phyloP scores from a whole-genome alignment of 1,140 invertebrate species.

The Rhizoglyphus robini region DNA sequence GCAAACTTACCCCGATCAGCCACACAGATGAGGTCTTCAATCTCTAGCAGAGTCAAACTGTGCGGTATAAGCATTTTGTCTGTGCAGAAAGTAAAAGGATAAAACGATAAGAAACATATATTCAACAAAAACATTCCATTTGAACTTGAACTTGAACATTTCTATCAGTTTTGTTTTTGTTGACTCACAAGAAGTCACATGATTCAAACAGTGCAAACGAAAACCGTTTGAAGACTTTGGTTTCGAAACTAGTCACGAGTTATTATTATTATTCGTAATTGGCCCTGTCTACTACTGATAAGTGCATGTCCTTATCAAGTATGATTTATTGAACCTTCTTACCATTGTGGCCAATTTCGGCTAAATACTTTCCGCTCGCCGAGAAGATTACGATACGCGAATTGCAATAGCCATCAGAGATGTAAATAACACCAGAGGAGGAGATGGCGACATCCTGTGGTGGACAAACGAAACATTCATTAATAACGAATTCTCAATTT shows the following conservation, averaged over 20 bases:
- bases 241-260: too few relatives aligned
- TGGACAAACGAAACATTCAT: background rate
- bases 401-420: conserved; percentile 91
- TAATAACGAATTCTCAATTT: background rate
- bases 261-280: too few relatives aligned
- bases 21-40: conserved; percentile 58
- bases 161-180: background rate
- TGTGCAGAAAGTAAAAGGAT: conserved; percentile 17
- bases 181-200: background rate
- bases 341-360: conserved; percentile 29
- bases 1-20: conserved; percentile 53
- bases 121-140: conserved; percentile 1
- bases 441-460: conserved; percentile 55
- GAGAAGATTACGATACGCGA: conserved; percentile 71
- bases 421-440: conserved; percentile 68
- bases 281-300: too few relatives aligned
- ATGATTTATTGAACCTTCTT: background rate
- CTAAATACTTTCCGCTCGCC: conserved; percentile 41
- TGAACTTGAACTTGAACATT: background rate
- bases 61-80: conserved; percentile 49
- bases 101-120: conserved; percentile 21
- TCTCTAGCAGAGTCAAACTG: conserved; percentile 59
- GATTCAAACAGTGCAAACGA: background rate
- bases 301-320: background rate
- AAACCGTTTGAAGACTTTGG: too few relatives aligned